These are phyloP conservation scores for Fragum sueziense DNA, from an alignment of 2,888 invertebrate genomes.

Conservation along the genomic window DNA sequence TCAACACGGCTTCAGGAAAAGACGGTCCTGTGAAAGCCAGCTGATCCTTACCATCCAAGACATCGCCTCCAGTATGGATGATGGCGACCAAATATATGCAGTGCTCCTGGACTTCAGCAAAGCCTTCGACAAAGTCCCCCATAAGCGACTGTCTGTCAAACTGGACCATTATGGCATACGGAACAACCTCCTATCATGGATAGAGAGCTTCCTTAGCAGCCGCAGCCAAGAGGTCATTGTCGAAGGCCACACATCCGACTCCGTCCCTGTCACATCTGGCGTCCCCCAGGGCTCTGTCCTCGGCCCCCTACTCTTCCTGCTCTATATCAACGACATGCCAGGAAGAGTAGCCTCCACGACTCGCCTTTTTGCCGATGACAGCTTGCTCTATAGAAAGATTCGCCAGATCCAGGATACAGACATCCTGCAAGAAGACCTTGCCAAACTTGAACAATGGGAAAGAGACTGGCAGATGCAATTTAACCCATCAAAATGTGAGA, in stretches of 20 bases:
- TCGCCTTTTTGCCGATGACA: constrained; percentile 59
- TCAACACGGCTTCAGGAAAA: constrained; percentile 59
- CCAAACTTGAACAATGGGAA: constrained; percentile 39
- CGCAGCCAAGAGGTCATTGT: constrained; percentile 42
- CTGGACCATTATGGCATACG: constrained; percentile 42
- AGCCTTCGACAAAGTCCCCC: constrained; percentile 52
- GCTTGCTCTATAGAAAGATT: constrained; percentile 45
- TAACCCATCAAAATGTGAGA: constrained; percentile 54
- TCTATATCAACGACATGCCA: constrained; percentile 63
- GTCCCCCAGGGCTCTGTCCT: constrained; percentile 59
- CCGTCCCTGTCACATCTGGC: constrained; percentile 51
- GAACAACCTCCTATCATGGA: constrained; percentile 29
- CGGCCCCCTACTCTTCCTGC: constrained; percentile 56
- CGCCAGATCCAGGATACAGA: constrained; percentile 16
- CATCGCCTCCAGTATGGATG: constrained; percentile 34
- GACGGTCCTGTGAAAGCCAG: constrained; percentile 56
- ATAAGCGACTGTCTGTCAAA: constrained; percentile 32
- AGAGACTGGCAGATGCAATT: constrained; percentile 52
- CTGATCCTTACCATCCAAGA: constrained; percentile 53
- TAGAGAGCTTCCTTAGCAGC: constrained; percentile 42
- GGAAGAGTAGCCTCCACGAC: constrained; percentile 22
- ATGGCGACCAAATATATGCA: constrained; percentile 43
- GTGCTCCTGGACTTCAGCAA: constrained; percentile 56
- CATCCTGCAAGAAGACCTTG: constrained; percentile 51
- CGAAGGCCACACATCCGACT: constrained; percentile 34